Conservation (phyloP, 2,888 invertebrate species). For the Caenorhabditis imperialis region DNA sequence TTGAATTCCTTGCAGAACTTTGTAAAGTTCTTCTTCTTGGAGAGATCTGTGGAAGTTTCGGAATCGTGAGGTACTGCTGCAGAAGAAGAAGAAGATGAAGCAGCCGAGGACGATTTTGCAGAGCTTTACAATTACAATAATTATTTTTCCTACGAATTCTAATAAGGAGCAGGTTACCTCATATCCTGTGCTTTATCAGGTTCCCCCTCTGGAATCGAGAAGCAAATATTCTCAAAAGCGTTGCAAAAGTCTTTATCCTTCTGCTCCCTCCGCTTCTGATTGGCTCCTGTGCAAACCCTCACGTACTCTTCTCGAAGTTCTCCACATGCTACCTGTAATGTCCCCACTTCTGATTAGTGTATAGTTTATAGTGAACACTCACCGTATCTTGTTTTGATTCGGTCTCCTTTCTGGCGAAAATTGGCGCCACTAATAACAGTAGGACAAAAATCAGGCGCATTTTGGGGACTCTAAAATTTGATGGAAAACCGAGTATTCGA, state of each 20-base stretch:
- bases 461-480: too few species aligned
- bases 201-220: slow-evolving; percentile 54
- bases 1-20: slow-evolving; percentile 74
- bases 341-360: too few species aligned
- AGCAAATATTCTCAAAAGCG: slow-evolving; percentile 74
- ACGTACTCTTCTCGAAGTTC: slow-evolving; percentile 69
- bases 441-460: too few species aligned
- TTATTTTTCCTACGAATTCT: background rate
- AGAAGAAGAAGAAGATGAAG: slow-evolving; percentile 4
- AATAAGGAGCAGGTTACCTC: background rate
- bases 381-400: slow-evolving; percentile 26
- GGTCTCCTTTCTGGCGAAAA: background rate
- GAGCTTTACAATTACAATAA: background rate
- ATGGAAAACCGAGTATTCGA: too few species aligned
- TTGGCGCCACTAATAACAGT: slow-evolving; percentile 1
- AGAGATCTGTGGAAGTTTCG: background rate
- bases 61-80: background rate
- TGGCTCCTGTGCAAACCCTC: slow-evolving; percentile 55
- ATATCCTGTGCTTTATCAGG: slow-evolving; percentile 33
- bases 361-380: background rate
- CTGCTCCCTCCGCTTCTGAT: slow-evolving; percentile 38
- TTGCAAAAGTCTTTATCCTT: slow-evolving; percentile 60
- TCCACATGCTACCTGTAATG: slow-evolving; percentile 65
- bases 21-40: slow-evolving; percentile 57
- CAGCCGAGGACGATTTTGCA: background rate